These are phyloP conservation scores for Urocyon cinereoargenteus DNA, from an alignment of 2,797 vertebrate genomes.

Conservation along the genomic window DNA sequence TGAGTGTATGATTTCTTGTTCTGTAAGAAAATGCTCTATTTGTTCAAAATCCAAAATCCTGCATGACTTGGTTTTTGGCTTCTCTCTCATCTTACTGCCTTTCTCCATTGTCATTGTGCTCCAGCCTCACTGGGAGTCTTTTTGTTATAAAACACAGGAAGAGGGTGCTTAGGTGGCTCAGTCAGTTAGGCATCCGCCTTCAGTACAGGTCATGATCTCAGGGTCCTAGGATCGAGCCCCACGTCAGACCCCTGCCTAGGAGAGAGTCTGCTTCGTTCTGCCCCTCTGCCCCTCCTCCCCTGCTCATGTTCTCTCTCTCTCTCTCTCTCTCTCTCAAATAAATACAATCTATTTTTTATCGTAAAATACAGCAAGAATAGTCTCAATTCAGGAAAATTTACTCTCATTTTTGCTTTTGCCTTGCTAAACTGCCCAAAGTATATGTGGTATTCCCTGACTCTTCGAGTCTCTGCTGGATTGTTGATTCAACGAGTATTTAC, in stretches of 20 bases:
- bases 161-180: background rate
- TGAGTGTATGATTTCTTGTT: background rate
- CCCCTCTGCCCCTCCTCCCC: background rate
- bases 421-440: background rate
- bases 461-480: background rate
- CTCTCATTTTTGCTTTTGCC: background rate
- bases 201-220: background rate
- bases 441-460: background rate
- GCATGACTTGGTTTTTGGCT: background rate
- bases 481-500: background rate
- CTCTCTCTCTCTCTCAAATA: background rate
- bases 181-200: background rate
- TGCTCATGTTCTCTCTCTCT: background rate
- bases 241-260: rapidly evolving
- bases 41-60: background rate
- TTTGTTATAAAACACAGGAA: background rate
- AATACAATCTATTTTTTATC: no score
- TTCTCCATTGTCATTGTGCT: background rate
- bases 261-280: background rate
- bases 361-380: background rate
- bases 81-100: background rate
- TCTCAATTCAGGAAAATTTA: background rate
- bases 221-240: background rate
- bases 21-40: background rate
- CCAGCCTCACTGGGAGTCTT: background rate